These are phyloP conservation scores for Pelecanoides urinatrix DNA, from an alignment of 2,113 vertebrate genomes.

Conservation along the genomic window DNA sequence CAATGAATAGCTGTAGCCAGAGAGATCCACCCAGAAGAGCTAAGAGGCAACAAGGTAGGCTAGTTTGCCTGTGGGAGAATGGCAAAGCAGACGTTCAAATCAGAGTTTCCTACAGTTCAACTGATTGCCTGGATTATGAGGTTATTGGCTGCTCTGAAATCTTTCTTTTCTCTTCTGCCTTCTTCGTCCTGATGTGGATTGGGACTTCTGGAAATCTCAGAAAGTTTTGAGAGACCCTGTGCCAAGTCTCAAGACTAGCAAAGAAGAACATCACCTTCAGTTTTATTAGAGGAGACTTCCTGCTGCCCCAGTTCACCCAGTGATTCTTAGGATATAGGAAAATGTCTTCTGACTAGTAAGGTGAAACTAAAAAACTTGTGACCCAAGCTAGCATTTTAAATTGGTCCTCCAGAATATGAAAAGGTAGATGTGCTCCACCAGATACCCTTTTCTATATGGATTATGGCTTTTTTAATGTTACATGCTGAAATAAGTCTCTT, in stretches of 20 bases:
- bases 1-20: neutral
- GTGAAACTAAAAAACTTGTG: neutral
- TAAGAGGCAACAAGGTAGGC: neutral
- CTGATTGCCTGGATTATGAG: neutral
- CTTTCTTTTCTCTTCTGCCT: neutral
- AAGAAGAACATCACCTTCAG: neutral
- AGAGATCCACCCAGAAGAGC: neutral
- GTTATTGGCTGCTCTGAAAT: neutral
- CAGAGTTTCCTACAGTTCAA: neutral
- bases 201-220: neutral
- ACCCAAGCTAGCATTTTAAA: neutral
- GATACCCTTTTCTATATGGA: neutral
- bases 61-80: neutral
- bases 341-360: neutral
- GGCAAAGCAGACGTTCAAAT: neutral
- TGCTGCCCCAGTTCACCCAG: neutral
- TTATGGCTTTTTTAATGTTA: neutral
- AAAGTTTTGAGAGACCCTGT: neutral
- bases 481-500: conserved; percentile 34
- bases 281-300: neutral
- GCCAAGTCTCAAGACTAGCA: neutral
- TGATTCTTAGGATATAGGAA: neutral
- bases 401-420: neutral
- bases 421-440: neutral
- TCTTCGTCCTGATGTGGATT: neutral